These are phyloP conservation scores for Thaumetopoea pityocampa DNA, from an alignment of 1,140 invertebrate genomes.

Conservation along the genomic window DNA sequence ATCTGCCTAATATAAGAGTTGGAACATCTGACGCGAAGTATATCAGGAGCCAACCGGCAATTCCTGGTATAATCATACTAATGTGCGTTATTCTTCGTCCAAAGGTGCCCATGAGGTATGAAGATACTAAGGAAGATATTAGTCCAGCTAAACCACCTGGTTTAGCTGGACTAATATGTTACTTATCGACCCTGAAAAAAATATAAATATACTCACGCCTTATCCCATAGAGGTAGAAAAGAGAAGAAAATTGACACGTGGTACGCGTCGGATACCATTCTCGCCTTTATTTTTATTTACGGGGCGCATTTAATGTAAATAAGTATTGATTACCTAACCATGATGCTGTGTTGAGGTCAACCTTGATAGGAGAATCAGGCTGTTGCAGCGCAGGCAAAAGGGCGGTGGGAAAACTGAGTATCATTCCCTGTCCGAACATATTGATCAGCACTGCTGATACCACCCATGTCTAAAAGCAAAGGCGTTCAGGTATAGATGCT, in stretches of 20 bases:
- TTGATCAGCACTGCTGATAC: slow-evolving; percentile 36
- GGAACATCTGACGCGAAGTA: slow-evolving; percentile 30
- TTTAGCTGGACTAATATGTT: too few relatives aligned
- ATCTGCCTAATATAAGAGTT: slow-evolving; percentile 32
- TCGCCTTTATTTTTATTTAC: slow-evolving; percentile 1
- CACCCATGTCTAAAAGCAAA: slow-evolving; percentile 39
- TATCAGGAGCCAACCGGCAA: slow-evolving; percentile 38
- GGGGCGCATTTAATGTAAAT: background rate
- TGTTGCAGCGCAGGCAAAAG: slow-evolving; percentile 30
- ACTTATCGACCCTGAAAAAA: slow-evolving; percentile 39
- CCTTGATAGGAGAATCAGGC: slow-evolving; percentile 30
- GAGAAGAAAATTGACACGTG: too few relatives aligned
- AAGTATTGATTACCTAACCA: slow-evolving; percentile 44
- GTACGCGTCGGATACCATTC: too few relatives aligned
- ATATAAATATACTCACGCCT: background rate
- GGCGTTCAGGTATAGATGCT: too few relatives aligned
- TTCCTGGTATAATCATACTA: slow-evolving; percentile 31
- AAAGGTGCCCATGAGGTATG: slow-evolving; percentile 36
- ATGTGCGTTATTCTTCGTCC: slow-evolving; percentile 32
- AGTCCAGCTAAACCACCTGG: slow-evolving; percentile 34
- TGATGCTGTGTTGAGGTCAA: slow-evolving; percentile 30
- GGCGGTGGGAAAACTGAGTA: slow-evolving; percentile 33
- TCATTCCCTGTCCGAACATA: slow-evolving; percentile 41
- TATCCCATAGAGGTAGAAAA: too few relatives aligned
- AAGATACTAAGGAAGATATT: slow-evolving; percentile 34